Percentiles rank a stretch among this genome's conserved stretches.
Conservation (phyloP, 2,888 invertebrate species). For the Lasius platythorax region DNA sequence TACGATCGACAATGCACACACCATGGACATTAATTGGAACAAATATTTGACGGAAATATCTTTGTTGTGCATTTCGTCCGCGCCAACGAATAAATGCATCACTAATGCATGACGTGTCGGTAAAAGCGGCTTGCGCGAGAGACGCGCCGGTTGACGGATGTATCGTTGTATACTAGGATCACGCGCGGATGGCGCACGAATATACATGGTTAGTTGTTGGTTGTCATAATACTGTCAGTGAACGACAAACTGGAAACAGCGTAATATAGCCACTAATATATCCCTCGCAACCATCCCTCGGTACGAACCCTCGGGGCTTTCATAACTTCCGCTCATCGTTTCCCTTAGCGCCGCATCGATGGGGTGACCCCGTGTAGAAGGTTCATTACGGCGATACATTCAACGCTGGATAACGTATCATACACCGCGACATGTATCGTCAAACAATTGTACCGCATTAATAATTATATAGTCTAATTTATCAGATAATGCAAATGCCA, state of each 20-base stretch:
- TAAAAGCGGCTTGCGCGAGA: constrained; percentile 23
- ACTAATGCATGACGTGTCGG: constrained; percentile 30
- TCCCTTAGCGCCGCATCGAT: constrained; percentile 64
- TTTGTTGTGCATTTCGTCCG: constrained; percentile 2
- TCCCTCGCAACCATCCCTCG: constrained; percentile 47
- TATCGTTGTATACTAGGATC: constrained; percentile 36
- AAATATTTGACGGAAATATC: neutral
- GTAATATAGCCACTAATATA: constrained; percentile 75
- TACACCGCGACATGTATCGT: neutral
- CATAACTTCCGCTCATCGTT: constrained; percentile 75
- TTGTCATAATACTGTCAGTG: constrained; percentile 53
- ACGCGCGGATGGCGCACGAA: constrained; percentile 27
- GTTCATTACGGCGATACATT: constrained; percentile 29
- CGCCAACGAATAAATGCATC: constrained; percentile 30
- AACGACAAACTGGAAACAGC: constrained; percentile 68
- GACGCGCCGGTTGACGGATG: constrained; percentile 24
- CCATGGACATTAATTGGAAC: neutral
- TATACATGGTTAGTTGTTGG: constrained; percentile 49
- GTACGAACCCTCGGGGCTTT: constrained; percentile 72
- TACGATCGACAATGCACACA: neutral
- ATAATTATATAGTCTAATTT: neutral
- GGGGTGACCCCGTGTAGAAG: constrained; percentile 4
- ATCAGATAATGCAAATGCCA: neutral
- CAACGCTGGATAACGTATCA: constrained; percentile 1
- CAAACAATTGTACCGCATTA: constrained; percentile 5